Percentiles rank a stretch among this genome's conserved stretches.
Conservation (phyloP, 2,113 vertebrate genomes). For the Lipophrys pholis region DNA sequence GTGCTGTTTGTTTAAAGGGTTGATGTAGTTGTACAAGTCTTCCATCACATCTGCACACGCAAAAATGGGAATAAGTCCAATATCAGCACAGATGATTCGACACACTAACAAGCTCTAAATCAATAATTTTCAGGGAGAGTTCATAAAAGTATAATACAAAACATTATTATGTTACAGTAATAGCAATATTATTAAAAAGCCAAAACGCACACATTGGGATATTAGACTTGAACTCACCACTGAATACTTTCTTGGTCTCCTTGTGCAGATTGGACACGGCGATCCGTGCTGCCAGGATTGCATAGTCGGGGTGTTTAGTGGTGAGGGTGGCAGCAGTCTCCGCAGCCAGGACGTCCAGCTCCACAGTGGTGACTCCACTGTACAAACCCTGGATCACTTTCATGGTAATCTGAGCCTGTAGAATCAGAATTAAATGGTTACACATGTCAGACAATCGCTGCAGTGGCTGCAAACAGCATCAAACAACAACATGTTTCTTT, state of each 20-base stretch:
- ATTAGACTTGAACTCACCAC: constrained; percentile 82
- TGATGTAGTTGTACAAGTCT: constrained; percentile 93
- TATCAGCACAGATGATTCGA: neutral
- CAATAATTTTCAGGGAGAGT: too few species aligned
- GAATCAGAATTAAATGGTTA: neutral
- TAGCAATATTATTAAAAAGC: too few species aligned
- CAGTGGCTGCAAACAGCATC: neutral
- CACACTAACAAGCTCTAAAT: neutral
- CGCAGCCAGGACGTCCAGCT: constrained; percentile 94
- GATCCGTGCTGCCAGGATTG: constrained; percentile 94
- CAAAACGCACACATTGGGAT: too few species aligned
- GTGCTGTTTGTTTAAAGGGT: constrained; percentile 89
- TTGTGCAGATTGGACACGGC: constrained; percentile 97
- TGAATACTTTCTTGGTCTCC: constrained; percentile 97
- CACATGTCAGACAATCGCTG: neutral
- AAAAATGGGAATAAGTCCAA: neutral
- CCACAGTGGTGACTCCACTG: constrained; percentile 94
- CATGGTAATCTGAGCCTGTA: constrained; percentile 97
- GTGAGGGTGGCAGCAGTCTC: constrained; percentile 95
- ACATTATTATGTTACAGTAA: too few species aligned
- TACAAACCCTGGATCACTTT: constrained; percentile 97
- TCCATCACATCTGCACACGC: constrained; percentile 93
- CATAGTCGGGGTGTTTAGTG: constrained; percentile 96
- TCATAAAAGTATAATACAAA: too few species aligned
- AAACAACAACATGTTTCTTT: neutral